phyloP scores from a whole-genome alignment of 2,113 vertebrate genomes.

The Prochilodus magdalenae region DNA sequence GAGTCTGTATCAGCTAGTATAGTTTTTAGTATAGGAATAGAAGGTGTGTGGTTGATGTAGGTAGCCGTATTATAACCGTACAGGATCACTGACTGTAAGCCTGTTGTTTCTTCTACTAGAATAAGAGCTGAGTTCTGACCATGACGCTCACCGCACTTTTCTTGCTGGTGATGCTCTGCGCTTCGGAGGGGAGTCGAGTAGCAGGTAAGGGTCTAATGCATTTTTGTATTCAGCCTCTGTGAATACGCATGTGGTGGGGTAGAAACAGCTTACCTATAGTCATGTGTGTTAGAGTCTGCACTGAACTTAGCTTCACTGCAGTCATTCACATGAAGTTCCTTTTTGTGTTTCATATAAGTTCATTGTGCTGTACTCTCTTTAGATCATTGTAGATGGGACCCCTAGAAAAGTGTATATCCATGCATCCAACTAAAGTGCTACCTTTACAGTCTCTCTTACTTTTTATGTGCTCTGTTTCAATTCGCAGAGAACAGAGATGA shows the following conservation, averaged over 20 bases:
- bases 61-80: neutral
- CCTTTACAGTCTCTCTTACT: neutral
- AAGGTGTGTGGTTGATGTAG: too few species aligned
- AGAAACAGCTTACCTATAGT: neutral
- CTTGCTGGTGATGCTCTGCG: constrained; percentile 78
- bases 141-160: constrained; percentile 83
- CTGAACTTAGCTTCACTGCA: neutral
- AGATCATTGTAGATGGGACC: too few species aligned
- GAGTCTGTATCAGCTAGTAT: neutral
- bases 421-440: neutral
- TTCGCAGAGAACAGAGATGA: constrained; percentile 87
- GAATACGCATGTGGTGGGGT: neutral
- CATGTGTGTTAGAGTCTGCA: neutral
- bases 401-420: too few species aligned
- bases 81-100: neutral
- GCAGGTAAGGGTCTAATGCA: constrained; percentile 82
- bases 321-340: too few species aligned
- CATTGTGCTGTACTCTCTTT: too few species aligned
- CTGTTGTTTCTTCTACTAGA: constrained; percentile 33
- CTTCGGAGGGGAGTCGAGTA: constrained; percentile 73
- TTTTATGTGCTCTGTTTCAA: constrained; percentile 10
- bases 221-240: neutral
- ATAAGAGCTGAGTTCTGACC: constrained; percentile 61
- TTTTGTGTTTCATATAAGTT: too few species aligned
- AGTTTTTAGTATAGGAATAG: neutral